These are phyloP conservation scores for Timandra comae DNA, from an alignment of 2,888 invertebrate genomes.

Conservation along the genomic window DNA sequence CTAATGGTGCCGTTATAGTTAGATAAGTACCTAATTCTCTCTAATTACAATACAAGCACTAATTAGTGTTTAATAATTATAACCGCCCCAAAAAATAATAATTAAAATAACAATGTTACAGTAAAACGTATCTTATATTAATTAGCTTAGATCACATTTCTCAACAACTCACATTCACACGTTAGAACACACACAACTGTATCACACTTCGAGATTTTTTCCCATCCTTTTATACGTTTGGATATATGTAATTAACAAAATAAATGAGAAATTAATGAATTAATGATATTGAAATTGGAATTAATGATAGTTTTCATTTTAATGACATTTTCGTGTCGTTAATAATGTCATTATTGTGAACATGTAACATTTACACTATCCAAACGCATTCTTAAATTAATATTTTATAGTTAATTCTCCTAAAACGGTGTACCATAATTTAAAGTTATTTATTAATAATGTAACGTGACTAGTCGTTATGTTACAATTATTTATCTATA, in stretches of 20 bases:
- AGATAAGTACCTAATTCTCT: too few relatives aligned
- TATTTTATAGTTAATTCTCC: constrained; percentile 27
- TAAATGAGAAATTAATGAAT: too few relatives aligned
- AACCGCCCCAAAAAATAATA: constrained; percentile 5
- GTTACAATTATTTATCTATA: constrained; percentile 22
- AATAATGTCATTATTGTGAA: too few relatives aligned
- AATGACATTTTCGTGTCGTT: too few relatives aligned
- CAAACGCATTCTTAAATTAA: constrained; percentile 17
- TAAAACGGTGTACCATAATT: constrained; percentile 44
- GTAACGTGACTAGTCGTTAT: constrained; percentile 29
- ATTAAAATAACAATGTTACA: constrained; percentile 13
- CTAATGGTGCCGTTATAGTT: too few relatives aligned
- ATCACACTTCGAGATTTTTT: constrained; percentile 51
- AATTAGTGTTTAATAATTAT: constrained; percentile 11
- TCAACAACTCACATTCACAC: constrained; percentile 39
- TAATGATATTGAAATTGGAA: too few relatives aligned
- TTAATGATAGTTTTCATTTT: too few relatives aligned
- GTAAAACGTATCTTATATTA: constrained; percentile 30
- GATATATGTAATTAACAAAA: too few relatives aligned
- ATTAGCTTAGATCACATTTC: constrained; percentile 62
- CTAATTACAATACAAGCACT: constrained; percentile 3
- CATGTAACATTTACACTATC: too few relatives aligned
- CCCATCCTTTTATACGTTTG: constrained; percentile 11
- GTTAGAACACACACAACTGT: constrained; percentile 40
- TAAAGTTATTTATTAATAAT: constrained; percentile 19